A percentile compares a stretch with the other conserved stretches of the same genome.
Evolutionary conservation across 1,140 invertebrate species (phyloP).

Genomic region (Diachasma alloeum): DNA sequence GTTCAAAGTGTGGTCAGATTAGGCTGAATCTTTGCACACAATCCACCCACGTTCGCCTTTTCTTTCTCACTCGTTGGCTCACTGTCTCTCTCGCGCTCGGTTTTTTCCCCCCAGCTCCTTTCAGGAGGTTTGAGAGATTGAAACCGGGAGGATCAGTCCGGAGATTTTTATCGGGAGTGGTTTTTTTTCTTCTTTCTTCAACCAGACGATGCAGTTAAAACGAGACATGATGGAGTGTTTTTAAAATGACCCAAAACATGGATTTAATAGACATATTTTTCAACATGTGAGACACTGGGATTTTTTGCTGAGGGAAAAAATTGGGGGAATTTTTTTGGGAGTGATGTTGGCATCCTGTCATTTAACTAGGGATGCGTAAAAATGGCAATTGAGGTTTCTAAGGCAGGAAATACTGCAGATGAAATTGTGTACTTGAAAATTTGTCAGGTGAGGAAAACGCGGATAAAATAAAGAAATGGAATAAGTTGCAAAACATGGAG

Average conservation of each 20-base stretch:
- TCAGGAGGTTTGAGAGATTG: background rate
- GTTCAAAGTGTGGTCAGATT: constrained; percentile 56
- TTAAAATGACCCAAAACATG: background rate
- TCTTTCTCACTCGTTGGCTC: constrained; percentile 3
- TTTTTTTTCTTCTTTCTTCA: background rate
- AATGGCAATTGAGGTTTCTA: too few species aligned
- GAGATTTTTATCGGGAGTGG: background rate
- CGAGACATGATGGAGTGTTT: background rate
- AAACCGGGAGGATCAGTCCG: background rate
- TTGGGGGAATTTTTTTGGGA: too few species aligned
- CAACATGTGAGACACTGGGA: background rate
- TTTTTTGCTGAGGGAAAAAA: too few species aligned
- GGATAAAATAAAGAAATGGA: too few species aligned
- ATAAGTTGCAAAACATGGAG: too few species aligned
- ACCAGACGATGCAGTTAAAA: background rate
- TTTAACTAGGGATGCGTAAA: too few species aligned
- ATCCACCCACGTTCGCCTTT: constrained; percentile 10
- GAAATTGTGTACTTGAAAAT: too few species aligned
- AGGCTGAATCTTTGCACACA: constrained; percentile 48
- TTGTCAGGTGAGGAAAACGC: too few species aligned
- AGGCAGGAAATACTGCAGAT: too few species aligned
- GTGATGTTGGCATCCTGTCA: too few species aligned
- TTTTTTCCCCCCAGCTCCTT: constrained; percentile 6
- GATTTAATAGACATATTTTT: background rate
- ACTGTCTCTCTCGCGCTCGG: constrained; percentile 2